These are phyloP conservation scores for Andricus curvator DNA, from an alignment of 2,888 invertebrate species.

Conservation along the genomic window DNA sequence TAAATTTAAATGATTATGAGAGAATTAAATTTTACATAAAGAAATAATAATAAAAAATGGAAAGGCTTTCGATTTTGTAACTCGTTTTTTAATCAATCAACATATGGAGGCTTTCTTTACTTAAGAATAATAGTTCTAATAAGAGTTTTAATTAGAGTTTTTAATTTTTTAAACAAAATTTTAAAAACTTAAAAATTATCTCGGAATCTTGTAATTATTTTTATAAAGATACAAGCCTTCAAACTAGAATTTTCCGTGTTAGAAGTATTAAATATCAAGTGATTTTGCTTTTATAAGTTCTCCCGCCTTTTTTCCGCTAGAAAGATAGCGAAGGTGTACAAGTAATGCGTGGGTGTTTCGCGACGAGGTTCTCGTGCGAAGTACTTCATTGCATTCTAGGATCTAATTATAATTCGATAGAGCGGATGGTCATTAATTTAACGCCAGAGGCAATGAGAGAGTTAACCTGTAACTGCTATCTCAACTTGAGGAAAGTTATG, in stretches of 20 bases:
- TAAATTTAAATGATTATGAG: too few relatives aligned
- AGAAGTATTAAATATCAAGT: background rate
- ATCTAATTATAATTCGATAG: conserved; percentile 37
- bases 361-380: conserved; percentile 10
- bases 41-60: too few relatives aligned
- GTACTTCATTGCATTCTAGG: conserved; percentile 31
- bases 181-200: background rate
- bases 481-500: conserved; percentile 10
- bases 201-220: background rate
- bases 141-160: too few relatives aligned
- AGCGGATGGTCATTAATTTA: conserved; percentile 27
- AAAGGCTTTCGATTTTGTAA: too few relatives aligned
- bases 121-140: background rate
- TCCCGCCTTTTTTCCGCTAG: background rate
- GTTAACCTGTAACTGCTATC: conserved; percentile 23
- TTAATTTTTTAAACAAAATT: background rate
- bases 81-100: background rate
- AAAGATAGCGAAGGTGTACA: conserved; percentile 7
- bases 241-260: too few relatives aligned
- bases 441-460: conserved; percentile 15
- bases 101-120: background rate
- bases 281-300: background rate
- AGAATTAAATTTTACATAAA: too few relatives aligned
- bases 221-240: background rate
- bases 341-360: conserved; percentile 23